Conservation (phyloP, 2,113 vertebrate species). For the Hippopotamus amphibius region DNA sequence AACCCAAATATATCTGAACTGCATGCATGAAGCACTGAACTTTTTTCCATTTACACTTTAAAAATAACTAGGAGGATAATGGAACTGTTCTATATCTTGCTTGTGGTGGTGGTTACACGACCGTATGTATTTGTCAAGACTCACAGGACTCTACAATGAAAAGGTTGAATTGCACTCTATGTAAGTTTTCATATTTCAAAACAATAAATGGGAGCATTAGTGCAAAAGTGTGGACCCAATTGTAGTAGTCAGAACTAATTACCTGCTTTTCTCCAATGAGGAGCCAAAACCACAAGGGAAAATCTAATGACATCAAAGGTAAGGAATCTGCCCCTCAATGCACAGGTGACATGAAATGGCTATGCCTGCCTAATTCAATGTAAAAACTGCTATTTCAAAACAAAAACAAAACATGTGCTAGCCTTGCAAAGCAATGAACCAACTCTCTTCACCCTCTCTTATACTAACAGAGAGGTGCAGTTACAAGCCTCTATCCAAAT, state of each 20-base stretch:
- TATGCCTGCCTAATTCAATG: conserved; percentile 1
- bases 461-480: background rate
- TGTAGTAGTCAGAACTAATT: conserved; percentile 55
- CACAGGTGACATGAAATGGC: background rate
- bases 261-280: conserved; percentile 2
- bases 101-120: background rate
- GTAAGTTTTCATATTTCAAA: conserved; percentile 35
- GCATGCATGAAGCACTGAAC: background rate
- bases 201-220: conserved; percentile 4
- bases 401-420: background rate
- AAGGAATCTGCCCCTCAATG: background rate
- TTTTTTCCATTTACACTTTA: conserved; percentile 45
- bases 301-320: background rate
- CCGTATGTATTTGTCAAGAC: background rate
- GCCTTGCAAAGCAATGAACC: background rate
- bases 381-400: conserved; percentile 34
- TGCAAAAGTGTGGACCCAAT: conserved; percentile 46
- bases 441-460: background rate
- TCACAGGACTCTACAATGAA: background rate
- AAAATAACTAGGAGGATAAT: conserved; percentile 12
- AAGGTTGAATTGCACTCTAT: background rate
- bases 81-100: background rate
- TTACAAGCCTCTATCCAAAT: background rate
- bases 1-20: background rate
- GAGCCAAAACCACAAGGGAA: conserved; percentile 18